Conservation (phyloP, 2,797 vertebrate species). For the Hydrophis major region DNA sequence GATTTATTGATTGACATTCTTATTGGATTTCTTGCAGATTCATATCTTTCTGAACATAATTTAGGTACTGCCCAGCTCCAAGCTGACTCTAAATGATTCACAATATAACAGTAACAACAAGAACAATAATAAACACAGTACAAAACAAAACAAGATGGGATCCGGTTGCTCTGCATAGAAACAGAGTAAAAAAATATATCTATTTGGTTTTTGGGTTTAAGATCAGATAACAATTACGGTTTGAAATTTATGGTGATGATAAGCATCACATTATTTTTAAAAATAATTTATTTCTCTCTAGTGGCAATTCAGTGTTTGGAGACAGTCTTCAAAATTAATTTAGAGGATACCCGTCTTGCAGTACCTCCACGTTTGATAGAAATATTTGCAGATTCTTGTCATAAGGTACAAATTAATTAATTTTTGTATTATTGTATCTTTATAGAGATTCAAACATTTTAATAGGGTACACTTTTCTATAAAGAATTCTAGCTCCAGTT, state of each 20-base stretch:
- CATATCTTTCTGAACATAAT: not conserved
- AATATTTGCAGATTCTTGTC: constrained; percentile 88
- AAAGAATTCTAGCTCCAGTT: not conserved
- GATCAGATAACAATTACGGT: not conserved
- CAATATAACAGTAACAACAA: not conserved
- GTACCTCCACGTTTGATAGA: constrained; percentile 85
- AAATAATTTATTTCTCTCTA: constrained; percentile 58
- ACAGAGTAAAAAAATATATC: not conserved
- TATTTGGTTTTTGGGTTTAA: not conserved
- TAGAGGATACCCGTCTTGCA: constrained; percentile 88
- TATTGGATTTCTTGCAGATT: not conserved
- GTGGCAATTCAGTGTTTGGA: constrained; percentile 98
- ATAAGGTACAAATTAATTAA: constrained; percentile 78
- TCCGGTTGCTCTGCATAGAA: not conserved
- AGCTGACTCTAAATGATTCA: not conserved
- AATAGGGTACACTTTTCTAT: not conserved
- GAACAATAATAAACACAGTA: not conserved
- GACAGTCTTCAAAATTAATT: constrained; percentile 92
- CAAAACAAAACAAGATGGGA: not conserved
- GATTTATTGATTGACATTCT: not conserved
- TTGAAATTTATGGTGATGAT: not conserved
- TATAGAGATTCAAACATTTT: not conserved
- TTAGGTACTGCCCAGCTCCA: not conserved
- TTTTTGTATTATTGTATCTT: not conserved
- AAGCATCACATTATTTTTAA: not conserved